phyloP scores from a whole-genome alignment of 2,888 invertebrate species.

The Agonopterix subpropinquella region DNA sequence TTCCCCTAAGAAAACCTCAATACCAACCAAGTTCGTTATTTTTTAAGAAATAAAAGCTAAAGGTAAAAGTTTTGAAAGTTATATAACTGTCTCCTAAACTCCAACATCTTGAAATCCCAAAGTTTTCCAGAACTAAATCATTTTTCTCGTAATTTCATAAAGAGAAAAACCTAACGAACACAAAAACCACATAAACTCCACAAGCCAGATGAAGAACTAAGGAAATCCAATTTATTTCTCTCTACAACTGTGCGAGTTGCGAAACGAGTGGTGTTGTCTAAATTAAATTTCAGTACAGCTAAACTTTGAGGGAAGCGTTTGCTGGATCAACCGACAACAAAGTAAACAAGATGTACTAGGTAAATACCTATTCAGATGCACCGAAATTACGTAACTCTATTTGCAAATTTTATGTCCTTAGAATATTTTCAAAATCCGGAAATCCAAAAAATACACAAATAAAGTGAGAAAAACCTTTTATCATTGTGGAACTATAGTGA shows the following conservation, averaged over 20 bases:
- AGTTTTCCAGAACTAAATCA: too few species aligned
- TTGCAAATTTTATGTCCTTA: background rate
- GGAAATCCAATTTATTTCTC: slow-evolving; percentile 11
- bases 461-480: too few species aligned
- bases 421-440: too few species aligned
- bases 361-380: background rate
- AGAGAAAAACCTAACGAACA: background rate
- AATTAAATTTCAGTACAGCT: slow-evolving; percentile 17
- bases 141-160: too few species aligned
- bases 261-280: slow-evolving; percentile 14
- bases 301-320: slow-evolving; percentile 12
- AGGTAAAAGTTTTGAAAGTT: too few species aligned
- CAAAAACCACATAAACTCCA: background rate
- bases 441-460: too few species aligned
- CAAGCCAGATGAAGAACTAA: slow-evolving; percentile 3
- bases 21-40: too few species aligned
- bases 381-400: background rate
- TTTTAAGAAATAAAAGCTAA: too few species aligned
- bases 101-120: too few species aligned
- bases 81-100: too few species aligned
- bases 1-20: too few species aligned
- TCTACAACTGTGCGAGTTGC: slow-evolving; percentile 6
- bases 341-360: slow-evolving; percentile 10
- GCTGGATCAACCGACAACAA: slow-evolving; percentile 14
- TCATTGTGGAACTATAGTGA: too few species aligned